phyloP scores from a whole-genome alignment of 2,888 invertebrate genomes.

The Alitta virens region DNA sequence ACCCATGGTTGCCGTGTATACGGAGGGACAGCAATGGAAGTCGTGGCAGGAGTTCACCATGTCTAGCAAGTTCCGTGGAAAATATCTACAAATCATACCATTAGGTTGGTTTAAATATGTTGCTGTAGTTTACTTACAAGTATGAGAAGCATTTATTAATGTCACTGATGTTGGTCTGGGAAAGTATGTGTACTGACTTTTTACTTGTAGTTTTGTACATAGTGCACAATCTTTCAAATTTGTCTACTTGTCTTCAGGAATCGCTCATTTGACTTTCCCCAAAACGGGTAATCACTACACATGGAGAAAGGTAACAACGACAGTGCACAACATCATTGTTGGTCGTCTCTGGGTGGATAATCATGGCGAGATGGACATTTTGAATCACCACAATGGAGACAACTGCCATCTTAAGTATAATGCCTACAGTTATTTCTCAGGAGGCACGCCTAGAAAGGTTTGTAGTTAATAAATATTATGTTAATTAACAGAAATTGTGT shows the following conservation, averaged over 20 bases:
- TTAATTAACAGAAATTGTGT: background rate
- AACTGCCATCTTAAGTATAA: slow-evolving; percentile 96
- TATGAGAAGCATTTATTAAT: too few species aligned
- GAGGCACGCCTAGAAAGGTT: slow-evolving; percentile 80
- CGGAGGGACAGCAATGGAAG: slow-evolving; percentile 87
- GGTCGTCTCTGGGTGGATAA: slow-evolving; percentile 99
- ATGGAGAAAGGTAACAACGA: slow-evolving; percentile 97
- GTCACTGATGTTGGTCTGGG: too few species aligned
- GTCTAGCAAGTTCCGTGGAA: slow-evolving; percentile 98
- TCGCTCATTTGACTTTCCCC: slow-evolving; percentile 64
- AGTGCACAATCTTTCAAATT: too few species aligned
- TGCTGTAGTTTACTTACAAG: too few species aligned
- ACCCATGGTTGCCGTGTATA: slow-evolving; percentile 93
- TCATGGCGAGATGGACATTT: slow-evolving; percentile 98
- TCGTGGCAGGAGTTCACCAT: slow-evolving; percentile 99
- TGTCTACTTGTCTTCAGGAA: slow-evolving; percentile 44
- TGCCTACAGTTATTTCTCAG: slow-evolving; percentile 97
- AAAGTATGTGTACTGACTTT: too few species aligned
- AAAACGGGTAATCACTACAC: slow-evolving; percentile 77
- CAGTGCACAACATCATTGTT: slow-evolving; percentile 99
- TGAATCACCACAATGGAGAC: slow-evolving; percentile 83
- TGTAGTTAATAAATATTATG: background rate
- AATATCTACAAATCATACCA: slow-evolving; percentile 79
- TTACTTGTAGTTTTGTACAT: too few species aligned
- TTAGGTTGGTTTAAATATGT: slow-evolving; percentile 56